Conservation (phyloP, 1,140 invertebrate genomes). For the Leptonema lineaticorne region DNA sequence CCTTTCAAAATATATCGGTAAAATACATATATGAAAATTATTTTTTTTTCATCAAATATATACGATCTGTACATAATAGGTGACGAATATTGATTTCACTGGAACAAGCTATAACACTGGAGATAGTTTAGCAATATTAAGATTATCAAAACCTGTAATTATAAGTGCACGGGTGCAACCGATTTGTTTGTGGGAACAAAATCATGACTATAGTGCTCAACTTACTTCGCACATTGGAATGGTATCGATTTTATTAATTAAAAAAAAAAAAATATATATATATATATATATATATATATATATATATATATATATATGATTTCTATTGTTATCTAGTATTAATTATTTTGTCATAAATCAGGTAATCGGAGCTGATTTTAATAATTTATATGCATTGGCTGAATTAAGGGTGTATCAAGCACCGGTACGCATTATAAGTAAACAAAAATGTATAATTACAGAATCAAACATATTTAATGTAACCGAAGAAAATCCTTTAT, state of each 20-base stretch:
- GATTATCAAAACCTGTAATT: conserved; percentile 24
- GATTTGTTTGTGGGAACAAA: conserved; percentile 35
- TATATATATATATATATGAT: too few species aligned
- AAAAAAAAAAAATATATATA: too few species aligned
- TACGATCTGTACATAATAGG: neutral
- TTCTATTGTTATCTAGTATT: neutral
- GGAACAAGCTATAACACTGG: conserved; percentile 14
- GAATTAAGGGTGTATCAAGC: conserved; percentile 29
- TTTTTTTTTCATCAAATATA: neutral
- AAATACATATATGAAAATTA: neutral
- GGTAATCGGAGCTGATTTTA: neutral
- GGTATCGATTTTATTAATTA: conserved; percentile 4
- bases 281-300: too few species aligned
- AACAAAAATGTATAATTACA: conserved; percentile 9
- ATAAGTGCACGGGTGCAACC: conserved; percentile 26
- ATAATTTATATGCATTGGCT: neutral
- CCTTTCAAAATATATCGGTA: conserved; percentile 33
- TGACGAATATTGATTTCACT: conserved; percentile 26
- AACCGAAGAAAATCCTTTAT: neutral
- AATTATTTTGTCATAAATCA: neutral
- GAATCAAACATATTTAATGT: neutral
- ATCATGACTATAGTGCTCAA: conserved; percentile 24
- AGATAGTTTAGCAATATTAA: conserved; percentile 22
- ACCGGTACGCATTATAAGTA: conserved; percentile 12
- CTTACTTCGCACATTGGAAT: conserved; percentile 22